Evolutionary conservation across 2,113 vertebrate species (phyloP).

Genomic region (Helogale parvula): DNA sequence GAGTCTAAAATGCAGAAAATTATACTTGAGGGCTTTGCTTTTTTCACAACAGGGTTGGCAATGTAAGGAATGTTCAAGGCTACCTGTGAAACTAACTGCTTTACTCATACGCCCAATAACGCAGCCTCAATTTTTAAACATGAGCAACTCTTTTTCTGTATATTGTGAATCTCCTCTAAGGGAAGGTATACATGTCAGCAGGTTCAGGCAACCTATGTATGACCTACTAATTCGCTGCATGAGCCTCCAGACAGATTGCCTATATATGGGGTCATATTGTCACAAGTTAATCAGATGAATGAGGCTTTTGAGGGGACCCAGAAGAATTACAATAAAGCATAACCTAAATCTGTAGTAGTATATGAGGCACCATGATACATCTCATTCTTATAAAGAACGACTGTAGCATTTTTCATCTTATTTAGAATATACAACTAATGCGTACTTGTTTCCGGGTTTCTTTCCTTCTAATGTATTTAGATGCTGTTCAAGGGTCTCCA

Average conservation of each 20-base stretch:
- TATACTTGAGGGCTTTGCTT: neutral
- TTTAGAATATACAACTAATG: constrained; percentile 68
- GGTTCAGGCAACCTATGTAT: neutral
- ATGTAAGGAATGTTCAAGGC: neutral
- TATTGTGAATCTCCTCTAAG: neutral
- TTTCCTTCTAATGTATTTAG: constrained; percentile 99
- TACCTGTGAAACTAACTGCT: neutral
- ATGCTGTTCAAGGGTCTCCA: constrained; percentile 98
- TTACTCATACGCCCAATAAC: neutral
- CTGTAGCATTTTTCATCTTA: constrained; percentile 49
- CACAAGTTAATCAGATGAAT: neutral
- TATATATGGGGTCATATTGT: neutral
- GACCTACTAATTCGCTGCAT: neutral
- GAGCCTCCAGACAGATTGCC: neutral
- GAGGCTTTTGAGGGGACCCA: neutral
- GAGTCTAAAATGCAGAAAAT: neutral
- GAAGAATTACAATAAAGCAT: neutral
- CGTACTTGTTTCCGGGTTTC: constrained; percentile 93
- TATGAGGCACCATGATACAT: neutral
- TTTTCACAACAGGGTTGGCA: neutral
- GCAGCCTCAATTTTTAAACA: constrained; percentile 22
- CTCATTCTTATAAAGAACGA: constrained; percentile 35
- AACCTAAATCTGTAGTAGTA: neutral
- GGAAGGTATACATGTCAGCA: neutral
- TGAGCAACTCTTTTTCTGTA: neutral